Evolutionary conservation across 37 sponge, comb jelly and placozoan genomes (phyloP).

Genomic region (Axinella damicornis): DNA sequence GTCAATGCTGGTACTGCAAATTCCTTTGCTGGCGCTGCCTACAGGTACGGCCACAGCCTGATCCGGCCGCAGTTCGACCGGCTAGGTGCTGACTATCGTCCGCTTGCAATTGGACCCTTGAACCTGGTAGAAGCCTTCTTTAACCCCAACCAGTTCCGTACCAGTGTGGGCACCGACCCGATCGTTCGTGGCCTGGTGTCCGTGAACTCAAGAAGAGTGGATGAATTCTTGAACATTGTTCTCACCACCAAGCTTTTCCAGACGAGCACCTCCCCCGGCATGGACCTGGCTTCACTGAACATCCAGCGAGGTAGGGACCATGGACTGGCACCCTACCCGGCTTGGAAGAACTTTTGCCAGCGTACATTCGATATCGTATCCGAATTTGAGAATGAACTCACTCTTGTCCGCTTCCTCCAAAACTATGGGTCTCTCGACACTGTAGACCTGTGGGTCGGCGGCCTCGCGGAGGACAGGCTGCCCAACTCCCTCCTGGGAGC

Average conservation of each 20-base stretch:
- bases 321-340: conserved; percentile 83
- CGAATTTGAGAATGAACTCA: conserved; percentile 31
- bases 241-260: conserved; percentile 78
- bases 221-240: conserved; percentile 75
- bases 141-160: conserved; percentile 58
- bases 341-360: conserved; percentile 78
- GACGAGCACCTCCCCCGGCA: conserved; percentile 13
- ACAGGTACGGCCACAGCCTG: conserved; percentile 85
- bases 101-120: conserved; percentile 59
- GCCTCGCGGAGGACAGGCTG: conserved; percentile 79
- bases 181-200: conserved; percentile 77
- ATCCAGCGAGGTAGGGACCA: conserved; percentile 92
- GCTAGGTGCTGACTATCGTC: conserved; percentile 49
- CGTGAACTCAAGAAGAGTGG: conserved; percentile 53
- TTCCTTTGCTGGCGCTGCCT: conserved; percentile 90
- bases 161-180: conserved; percentile 75
- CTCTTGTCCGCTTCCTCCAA: conserved; percentile 35
- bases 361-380: not conserved
- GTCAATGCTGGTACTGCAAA: conserved; percentile 76
- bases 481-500: conserved; percentile 75
- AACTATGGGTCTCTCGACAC: conserved; percentile 66
- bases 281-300: conserved; percentile 89
- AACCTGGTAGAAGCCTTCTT: conserved; percentile 71
- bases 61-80: conserved; percentile 76
- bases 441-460: conserved; percentile 85